Base-by-base conservation (phyloP, 2,888 invertebrate species). In the Dryocosmus kuriphilus region DNA sequence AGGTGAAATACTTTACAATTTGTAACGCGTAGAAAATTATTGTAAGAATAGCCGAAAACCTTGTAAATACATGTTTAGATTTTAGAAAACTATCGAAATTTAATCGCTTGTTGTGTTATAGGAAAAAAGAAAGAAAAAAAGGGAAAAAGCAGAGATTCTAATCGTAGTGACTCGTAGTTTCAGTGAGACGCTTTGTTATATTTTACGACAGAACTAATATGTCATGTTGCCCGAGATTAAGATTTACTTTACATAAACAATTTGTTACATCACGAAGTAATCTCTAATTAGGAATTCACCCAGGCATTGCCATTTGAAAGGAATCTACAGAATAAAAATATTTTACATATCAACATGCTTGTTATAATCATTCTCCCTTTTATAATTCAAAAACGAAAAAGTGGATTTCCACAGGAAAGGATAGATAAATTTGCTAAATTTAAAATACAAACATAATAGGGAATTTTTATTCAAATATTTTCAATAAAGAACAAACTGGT, bases 251-350 rank as follows among this genome's bases (percentile, higher is more conserved):
- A 79, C 75, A 81, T 79, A 79, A 63, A 77, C 82, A 74, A 85
- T 81, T 82, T 82, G 76, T 82, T 80, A 84, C 62, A 81, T 81
- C 73, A 75, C 11, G 30, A 71, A 75, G 63, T 83, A 82, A 80
- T 79, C 71, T 82, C 76, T 80, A 74, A 83, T 81, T 73, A 77
- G 79, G 71, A 79, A 81, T 75, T 63, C 80, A 71, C 27, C 30
- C 19, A 46, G 24, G 19, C 30, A 71, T 71, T 41, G 71, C 76
- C 74, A 80, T 81, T 75, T 14, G 14, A 74, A 80, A 82, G 79
- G 80, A 63, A 74, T 78, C 60, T 79, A 35, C 76, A 83, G 61
- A 85, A 84, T 85, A 85, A 85, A 86, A 79, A 77, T 86, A 86
- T 86, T 86, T 86, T 86, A 85, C 80, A 83, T 84, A 85, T 78